phyloP scores from a whole-genome alignment of 2,888 invertebrate genomes.

The Brachynemurus nebulosus region DNA sequence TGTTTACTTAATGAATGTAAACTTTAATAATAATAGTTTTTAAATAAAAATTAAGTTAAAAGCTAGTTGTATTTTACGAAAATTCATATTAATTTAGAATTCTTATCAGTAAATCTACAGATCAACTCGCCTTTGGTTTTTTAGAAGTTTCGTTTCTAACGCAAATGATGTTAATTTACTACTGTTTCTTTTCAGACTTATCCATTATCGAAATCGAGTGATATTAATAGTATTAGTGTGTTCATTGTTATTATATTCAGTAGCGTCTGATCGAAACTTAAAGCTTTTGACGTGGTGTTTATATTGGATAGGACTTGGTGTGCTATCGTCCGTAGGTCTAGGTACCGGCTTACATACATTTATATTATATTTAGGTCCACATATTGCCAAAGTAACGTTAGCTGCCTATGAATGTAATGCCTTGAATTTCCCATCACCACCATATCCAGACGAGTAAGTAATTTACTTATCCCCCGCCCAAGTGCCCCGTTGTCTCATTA shows the following conservation, averaged over 20 bases:
- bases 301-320: constrained; percentile 46
- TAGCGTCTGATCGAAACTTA: neutral
- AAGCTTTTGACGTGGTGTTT: constrained; percentile 25
- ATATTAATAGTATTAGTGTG: constrained; percentile 28
- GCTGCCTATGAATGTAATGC: constrained; percentile 96
- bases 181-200: constrained; percentile 39
- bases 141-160: neutral
- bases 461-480: no score
- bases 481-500: no score
- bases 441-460: constrained; percentile 91
- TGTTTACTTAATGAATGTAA: no score
- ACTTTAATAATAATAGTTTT: no score
- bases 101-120: no score
- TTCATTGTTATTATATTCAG: neutral
- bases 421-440: constrained; percentile 91
- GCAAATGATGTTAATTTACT: neutral
- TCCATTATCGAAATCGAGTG: constrained; percentile 44
- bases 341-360: constrained; percentile 99
- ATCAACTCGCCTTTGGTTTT: no score
- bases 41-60: no score
- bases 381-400: constrained; percentile 94
- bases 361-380: constrained; percentile 95
- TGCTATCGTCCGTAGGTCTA: constrained; percentile 92
- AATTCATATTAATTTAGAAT: no score
- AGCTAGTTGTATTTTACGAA: no score